Percentiles rank a stretch among this genome's conserved stretches.
phyloP scores from a whole-genome alignment of 2,797 vertebrate genomes.

The Euthynnus affinis region DNA sequence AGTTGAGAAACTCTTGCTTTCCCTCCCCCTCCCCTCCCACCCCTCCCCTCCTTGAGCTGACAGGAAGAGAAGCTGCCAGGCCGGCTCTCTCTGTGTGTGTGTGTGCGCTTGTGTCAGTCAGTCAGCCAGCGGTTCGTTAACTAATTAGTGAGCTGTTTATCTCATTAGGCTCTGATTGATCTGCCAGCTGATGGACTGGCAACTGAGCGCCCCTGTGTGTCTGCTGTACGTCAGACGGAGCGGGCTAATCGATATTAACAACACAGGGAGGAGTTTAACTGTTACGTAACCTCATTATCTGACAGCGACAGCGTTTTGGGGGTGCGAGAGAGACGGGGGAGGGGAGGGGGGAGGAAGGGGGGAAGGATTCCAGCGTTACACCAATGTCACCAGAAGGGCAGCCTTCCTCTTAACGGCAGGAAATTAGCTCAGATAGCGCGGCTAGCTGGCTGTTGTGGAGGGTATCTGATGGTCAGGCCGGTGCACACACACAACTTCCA shows the following conservation, averaged over 20 bases:
- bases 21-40: too few species aligned
- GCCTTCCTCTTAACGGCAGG: constrained; percentile 48
- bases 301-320: constrained; percentile 16
- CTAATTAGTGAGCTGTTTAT: constrained; percentile 79
- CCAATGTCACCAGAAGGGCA: constrained; percentile 75
- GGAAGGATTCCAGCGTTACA: constrained; percentile 39
- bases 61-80: constrained; percentile 37
- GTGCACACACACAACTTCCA: background rate
- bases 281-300: constrained; percentile 74
- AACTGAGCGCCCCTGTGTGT: constrained; percentile 40
- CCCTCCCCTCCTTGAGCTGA: too few species aligned
- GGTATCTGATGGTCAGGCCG: constrained; percentile 21
- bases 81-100: too few species aligned
- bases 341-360: too few species aligned
- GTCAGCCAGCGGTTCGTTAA: constrained; percentile 70
- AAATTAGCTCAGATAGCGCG: constrained; percentile 51
- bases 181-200: constrained; percentile 71
- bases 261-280: constrained; percentile 72
- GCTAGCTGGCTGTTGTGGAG: constrained; percentile 12
- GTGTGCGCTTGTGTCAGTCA: constrained; percentile 47
- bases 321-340: background rate
- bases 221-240: constrained; percentile 56
- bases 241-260: constrained; percentile 71
- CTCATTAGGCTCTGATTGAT: constrained; percentile 78
- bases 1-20: constrained; percentile 5